Percentiles rank a stretch among this genome's conserved stretches.
phyloP scores from a whole-genome alignment of 2,113 vertebrate species.

The Jaculus jaculus region DNA sequence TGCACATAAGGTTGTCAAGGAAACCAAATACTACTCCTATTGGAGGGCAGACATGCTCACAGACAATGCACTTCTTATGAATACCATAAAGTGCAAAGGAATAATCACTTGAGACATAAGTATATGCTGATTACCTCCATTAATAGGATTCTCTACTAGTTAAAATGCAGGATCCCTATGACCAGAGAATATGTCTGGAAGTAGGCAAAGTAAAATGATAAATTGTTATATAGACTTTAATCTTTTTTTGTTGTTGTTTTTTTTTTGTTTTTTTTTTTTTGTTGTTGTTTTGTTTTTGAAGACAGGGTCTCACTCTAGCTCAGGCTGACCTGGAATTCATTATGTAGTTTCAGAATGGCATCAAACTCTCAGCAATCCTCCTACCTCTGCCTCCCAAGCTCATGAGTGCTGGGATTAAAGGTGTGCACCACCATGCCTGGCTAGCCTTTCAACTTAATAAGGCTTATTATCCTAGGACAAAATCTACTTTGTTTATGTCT shows the following conservation, averaged over 20 bases:
- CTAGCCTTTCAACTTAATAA: background rate
- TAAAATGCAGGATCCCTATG: background rate
- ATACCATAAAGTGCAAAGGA: background rate
- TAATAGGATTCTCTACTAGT: background rate
- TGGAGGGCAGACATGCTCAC: background rate
- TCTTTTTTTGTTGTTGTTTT: too few relatives aligned
- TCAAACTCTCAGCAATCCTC: too few relatives aligned
- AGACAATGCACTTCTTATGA: background rate
- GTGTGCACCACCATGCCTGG: too few relatives aligned
- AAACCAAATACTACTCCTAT: background rate
- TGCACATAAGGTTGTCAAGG: background rate
- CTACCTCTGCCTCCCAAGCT: too few relatives aligned
- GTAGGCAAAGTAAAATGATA: background rate
- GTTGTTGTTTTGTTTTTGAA: too few relatives aligned
- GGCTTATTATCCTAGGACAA: background rate
- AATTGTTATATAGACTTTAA: too few relatives aligned
- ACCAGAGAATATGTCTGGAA: background rate
- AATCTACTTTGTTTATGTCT: background rate
- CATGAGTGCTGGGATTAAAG: too few relatives aligned
- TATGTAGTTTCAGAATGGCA: too few relatives aligned
- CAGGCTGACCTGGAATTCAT: too few relatives aligned
- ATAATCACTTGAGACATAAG: background rate
- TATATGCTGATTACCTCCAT: background rate
- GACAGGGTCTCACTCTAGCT: too few relatives aligned
- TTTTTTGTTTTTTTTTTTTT: too few relatives aligned